A percentile compares a stretch with the other conserved stretches of the same genome.
phyloP scores from a whole-genome alignment of 2,888 invertebrate genomes.

The Nowickia ferox region DNA sequence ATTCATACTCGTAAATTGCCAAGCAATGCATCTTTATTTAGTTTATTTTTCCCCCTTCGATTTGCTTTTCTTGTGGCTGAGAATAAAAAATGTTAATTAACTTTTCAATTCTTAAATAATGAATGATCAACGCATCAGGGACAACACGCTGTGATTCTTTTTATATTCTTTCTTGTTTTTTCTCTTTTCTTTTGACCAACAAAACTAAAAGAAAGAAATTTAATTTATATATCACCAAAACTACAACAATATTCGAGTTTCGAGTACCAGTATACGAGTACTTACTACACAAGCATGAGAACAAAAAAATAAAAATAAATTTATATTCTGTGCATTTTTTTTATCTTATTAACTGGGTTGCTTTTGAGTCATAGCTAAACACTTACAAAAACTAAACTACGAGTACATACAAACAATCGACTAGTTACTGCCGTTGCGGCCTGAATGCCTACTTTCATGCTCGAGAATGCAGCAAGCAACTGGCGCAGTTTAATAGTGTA shows the following conservation, averaged over 20 bases:
- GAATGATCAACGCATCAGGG: conserved; percentile 83
- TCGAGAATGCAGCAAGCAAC: neutral
- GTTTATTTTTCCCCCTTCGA: neutral
- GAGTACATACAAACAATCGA: conserved; percentile 12
- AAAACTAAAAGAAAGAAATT: conserved; percentile 17
- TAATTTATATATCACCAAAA: conserved; percentile 36
- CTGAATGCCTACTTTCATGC: neutral
- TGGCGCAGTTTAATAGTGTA: neutral
- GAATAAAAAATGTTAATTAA: conserved; percentile 83
- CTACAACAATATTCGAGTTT: conserved; percentile 35
- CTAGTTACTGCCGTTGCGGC: neutral
- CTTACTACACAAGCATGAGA: conserved; percentile 14
- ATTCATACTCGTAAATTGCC: conserved; percentile 68
- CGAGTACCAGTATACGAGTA: conserved; percentile 12
- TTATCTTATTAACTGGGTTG: conserved; percentile 61
- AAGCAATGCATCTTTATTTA: conserved; percentile 68
- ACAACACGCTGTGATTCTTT: conserved; percentile 83
- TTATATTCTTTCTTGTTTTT: conserved; percentile 70
- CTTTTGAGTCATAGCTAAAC: conserved; percentile 59
- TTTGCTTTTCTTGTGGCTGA: conserved; percentile 49
- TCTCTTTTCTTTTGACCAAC: conserved; percentile 25
- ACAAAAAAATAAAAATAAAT: conserved; percentile 2
- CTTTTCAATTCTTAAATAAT: conserved; percentile 84
- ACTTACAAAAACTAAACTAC: conserved; percentile 35
- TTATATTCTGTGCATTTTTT: conserved; percentile 44